These are phyloP conservation scores for Engraulis encrasicolus DNA, from an alignment of 2,113 vertebrate species.

Conservation along the genomic window DNA sequence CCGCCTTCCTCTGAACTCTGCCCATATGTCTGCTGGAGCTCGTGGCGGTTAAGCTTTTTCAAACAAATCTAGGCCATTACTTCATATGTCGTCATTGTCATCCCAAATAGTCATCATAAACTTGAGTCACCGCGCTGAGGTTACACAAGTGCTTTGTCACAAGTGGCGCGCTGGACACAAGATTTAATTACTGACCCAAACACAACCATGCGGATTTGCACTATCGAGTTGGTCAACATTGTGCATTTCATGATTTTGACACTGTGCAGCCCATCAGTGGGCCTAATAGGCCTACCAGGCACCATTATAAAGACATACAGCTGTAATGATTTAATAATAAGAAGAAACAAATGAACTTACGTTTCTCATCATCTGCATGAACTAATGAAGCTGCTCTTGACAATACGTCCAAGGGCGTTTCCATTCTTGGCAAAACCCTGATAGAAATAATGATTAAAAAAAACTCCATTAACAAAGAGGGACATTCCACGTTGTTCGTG, in stretches of 20 bases:
- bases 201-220: neutral
- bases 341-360: constrained; percentile 77
- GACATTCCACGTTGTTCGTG: neutral
- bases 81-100: neutral
- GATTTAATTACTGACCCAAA: neutral
- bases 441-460: constrained; percentile 14
- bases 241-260: too few species aligned
- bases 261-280: too few species aligned
- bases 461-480: neutral
- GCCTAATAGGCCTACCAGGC: too few species aligned
- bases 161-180: neutral
- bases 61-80: neutral
- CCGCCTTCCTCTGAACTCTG: neutral
- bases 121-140: neutral
- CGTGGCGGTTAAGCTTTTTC: neutral
- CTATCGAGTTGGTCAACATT: neutral
- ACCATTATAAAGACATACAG: neutral
- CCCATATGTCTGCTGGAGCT: neutral
- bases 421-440: constrained; percentile 82
- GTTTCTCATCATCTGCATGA: constrained; percentile 94
- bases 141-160: neutral
- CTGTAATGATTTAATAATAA: neutral
- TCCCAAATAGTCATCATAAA: neutral
- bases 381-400: constrained; percentile 97
- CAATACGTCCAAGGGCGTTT: constrained; percentile 96